Evolutionary conservation across 2,113 vertebrate genomes (phyloP).

Genomic region (Scomber scombrus): DNA sequence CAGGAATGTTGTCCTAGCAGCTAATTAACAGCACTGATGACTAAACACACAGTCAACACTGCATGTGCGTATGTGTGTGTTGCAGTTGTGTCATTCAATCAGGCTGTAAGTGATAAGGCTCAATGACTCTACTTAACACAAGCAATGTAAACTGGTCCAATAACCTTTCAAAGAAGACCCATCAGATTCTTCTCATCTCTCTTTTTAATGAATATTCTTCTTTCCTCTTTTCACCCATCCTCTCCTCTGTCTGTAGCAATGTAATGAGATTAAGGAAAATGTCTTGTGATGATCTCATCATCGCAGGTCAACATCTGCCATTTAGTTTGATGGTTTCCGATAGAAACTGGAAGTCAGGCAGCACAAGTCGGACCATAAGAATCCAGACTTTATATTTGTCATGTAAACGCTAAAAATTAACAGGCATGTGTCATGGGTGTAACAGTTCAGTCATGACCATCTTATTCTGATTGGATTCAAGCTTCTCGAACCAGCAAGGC

Average conservation of each 20-base stretch:
- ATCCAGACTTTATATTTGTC: no score
- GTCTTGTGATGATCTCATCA: slow-evolving; percentile 32
- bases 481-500: no score
- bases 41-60: slow-evolving; percentile 41
- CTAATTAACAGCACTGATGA: slow-evolving; percentile 67
- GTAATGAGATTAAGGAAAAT: slow-evolving; percentile 49
- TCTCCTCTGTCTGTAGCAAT: neutral
- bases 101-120: neutral
- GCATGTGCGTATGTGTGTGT: slow-evolving; percentile 1
- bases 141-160: neutral
- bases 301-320: slow-evolving; percentile 51
- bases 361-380: neutral
- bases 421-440: no score
- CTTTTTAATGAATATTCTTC: slow-evolving; percentile 6
- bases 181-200: slow-evolving; percentile 17
- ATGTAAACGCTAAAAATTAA: no score
- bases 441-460: no score
- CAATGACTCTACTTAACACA: neutral
- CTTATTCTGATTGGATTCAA: no score
- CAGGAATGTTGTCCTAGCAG: slow-evolving; percentile 50
- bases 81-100: neutral
- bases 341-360: neutral
- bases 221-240: neutral
- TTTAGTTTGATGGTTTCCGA: slow-evolving; percentile 36
- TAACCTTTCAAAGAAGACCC: slow-evolving; percentile 19